Evolutionary conservation across 2,888 invertebrate species (phyloP).

Genomic region (Xanthostigma xanthostigma): DNA sequence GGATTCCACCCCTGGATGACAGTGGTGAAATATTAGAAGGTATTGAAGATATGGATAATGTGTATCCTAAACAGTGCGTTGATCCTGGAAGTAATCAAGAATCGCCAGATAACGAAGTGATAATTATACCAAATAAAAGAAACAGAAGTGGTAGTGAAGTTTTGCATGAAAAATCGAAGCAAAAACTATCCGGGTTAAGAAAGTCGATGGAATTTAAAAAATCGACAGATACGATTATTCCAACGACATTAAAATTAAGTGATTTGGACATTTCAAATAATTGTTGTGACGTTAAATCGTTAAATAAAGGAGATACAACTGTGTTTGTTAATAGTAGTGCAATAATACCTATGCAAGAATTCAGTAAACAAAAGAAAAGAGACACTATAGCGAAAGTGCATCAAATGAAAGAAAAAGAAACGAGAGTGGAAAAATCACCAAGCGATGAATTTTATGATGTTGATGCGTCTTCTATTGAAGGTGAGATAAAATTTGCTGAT

Average conservation of each 20-base stretch:
- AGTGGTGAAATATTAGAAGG: constrained; percentile 45
- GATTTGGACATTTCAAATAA: neutral
- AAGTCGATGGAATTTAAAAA: neutral
- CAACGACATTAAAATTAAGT: neutral
- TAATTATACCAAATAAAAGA: constrained; percentile 28
- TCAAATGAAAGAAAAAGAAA: constrained; percentile 40
- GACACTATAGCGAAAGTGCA: neutral
- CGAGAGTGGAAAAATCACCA: constrained; percentile 49
- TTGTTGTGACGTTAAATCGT: neutral
- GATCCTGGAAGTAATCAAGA: constrained; percentile 53
- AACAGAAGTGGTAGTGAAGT: constrained; percentile 14
- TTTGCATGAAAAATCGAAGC: neutral
- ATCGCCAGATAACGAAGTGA: constrained; percentile 42
- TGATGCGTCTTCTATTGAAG: constrained; percentile 23
- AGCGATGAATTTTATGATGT: constrained; percentile 39
- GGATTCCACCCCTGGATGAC: constrained; percentile 71
- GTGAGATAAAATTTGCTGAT: constrained; percentile 55
- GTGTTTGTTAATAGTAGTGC: neutral
- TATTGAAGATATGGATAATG: constrained; percentile 34
- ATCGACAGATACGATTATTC: neutral
- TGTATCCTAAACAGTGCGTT: constrained; percentile 24
- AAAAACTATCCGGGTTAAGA: neutral
- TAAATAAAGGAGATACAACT: neutral
- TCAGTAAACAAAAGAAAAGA: neutral
- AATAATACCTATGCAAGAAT: neutral